Evolutionary conservation across 2,888 invertebrate genomes (phyloP).

Genomic region (Xestia c-nigrum): DNA sequence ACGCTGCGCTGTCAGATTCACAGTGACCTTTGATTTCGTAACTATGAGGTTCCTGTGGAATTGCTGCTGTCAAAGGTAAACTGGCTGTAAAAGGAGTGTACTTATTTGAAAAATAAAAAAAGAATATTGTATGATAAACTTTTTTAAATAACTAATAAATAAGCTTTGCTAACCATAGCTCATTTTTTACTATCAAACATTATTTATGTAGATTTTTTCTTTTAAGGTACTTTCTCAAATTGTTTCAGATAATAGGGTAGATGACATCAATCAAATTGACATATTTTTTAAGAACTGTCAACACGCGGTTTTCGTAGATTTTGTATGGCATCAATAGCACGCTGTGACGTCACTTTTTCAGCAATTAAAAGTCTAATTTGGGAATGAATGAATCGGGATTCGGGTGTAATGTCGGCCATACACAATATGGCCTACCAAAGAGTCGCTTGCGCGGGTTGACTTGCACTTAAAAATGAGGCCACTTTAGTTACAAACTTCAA

Average conservation of each 20-base stretch:
- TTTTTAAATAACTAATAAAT: constrained; percentile 8
- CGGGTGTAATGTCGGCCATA: neutral
- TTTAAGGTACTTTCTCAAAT: neutral
- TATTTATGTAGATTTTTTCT: neutral
- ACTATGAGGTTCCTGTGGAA: neutral
- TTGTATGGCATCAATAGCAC: too few relatives aligned
- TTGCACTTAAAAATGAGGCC: neutral
- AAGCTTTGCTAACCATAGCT: constrained; percentile 13
- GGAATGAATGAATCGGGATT: too few relatives aligned
- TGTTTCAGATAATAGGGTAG: too few relatives aligned
- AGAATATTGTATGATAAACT: neutral
- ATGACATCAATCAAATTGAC: too few relatives aligned
- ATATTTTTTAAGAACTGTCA: too few relatives aligned
- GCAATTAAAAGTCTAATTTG: too few relatives aligned
- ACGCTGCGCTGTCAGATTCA: neutral
- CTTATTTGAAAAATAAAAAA: neutral
- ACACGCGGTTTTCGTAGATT: too few relatives aligned
- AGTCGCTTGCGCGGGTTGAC: neutral
- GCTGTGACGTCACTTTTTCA: too few relatives aligned
- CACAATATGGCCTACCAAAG: neutral
- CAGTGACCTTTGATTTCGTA: neutral
- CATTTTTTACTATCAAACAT: neutral
- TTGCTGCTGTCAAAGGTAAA: neutral
- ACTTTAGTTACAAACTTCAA: neutral
- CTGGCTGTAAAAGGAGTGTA: neutral